Base-by-base conservation (phyloP, 2,113 vertebrate species). In the Petromus typicus region DNA sequence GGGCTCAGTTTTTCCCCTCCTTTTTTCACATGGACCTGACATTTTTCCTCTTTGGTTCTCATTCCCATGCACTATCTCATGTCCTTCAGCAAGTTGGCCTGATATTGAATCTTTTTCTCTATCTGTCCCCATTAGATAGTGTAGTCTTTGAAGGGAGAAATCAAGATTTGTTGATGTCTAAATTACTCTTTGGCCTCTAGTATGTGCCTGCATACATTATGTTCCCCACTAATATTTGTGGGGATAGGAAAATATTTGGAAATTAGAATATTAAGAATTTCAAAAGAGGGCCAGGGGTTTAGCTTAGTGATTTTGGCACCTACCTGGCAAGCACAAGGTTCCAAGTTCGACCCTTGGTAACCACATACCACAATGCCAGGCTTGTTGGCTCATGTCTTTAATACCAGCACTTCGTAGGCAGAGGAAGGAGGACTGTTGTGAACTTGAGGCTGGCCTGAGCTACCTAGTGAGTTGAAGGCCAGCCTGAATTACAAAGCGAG, bases 191-290 rank as follows among this genome's bases (percentile, higher is more conserved):
- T 0, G 7, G 78, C n/a, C 14, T 93, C 32, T 18, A 43, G 40
- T 23, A 61, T 27, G 9, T 67, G 82, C 32, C 40, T 34, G 48
- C 0, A 5, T 14, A 7, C 16, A 27, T 3, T 18, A 61, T 7
- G 1, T 11, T 78, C 8, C 7, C 3, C 6, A 40, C 20, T 51
- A 61, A 43, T 30, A 30, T 61, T 30, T 59, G 63, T 23, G 9
- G 48, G 91, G 20, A 45, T 4, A 59, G 54, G 27, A 64, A 75
- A 73, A 63, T 57, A 27, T 48, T 37, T 66, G 27, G 4, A 43
- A n/a, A 27, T 69, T n/a, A 59, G 64, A 27, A 85, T 84, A 84
- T 84, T 73, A 84, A 73, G 32, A 63, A 73, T 83, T 63, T 93
- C 79, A 63, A 22, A 40, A 59, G 67, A 78, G n/a, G 14, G 34